Conservation (phyloP, 2,113 vertebrate genomes). For the Cyprinodon brontotheroides region DNA sequence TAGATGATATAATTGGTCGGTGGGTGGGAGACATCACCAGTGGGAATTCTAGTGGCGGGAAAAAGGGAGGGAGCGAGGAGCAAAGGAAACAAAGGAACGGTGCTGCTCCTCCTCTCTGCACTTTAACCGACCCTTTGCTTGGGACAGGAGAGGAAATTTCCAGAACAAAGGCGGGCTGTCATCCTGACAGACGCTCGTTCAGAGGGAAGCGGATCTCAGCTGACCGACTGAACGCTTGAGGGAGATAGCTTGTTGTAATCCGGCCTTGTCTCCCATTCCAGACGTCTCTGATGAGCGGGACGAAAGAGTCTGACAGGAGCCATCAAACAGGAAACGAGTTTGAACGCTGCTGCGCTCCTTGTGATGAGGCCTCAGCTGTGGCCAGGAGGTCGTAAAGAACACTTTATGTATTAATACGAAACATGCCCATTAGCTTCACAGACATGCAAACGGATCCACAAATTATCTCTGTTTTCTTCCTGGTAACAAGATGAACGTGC, state of each 20-base stretch:
- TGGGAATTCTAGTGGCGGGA: conserved; percentile 64
- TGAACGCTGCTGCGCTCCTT: conserved; percentile 46
- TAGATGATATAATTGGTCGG: conserved; percentile 43
- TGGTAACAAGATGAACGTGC: conserved; percentile 19
- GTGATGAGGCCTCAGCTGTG: conserved; percentile 53
- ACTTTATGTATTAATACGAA: conserved; percentile 11
- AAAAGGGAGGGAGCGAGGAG: conserved; percentile 24
- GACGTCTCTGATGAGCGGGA: conserved; percentile 38
- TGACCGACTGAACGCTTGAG: conserved; percentile 41
- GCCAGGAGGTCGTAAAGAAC: conserved; percentile 29
- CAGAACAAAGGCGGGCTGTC: conserved; percentile 69
- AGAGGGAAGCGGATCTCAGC: conserved; percentile 55
- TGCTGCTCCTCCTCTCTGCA: conserved; percentile 38
- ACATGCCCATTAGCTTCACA: conserved; percentile 13
- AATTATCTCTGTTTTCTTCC: conserved; percentile 26
- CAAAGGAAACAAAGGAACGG: conserved; percentile 26
- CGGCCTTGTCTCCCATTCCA: conserved; percentile 60
- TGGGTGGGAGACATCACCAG: conserved; percentile 51
- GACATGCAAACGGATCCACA: conserved; percentile 10
- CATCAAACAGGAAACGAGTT: conserved; percentile 70
- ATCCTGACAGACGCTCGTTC: conserved; percentile 44
- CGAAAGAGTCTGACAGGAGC: conserved; percentile 41
- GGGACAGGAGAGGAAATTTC: conserved; percentile 64
- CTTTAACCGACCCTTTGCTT: conserved; percentile 61
- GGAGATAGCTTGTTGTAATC: conserved; percentile 51